Evolutionary conservation across 2,797 vertebrate species (phyloP), one percentile per base, ranked within the genome.

Genomic region (Poeciliopsis paucimaculata): DNA sequence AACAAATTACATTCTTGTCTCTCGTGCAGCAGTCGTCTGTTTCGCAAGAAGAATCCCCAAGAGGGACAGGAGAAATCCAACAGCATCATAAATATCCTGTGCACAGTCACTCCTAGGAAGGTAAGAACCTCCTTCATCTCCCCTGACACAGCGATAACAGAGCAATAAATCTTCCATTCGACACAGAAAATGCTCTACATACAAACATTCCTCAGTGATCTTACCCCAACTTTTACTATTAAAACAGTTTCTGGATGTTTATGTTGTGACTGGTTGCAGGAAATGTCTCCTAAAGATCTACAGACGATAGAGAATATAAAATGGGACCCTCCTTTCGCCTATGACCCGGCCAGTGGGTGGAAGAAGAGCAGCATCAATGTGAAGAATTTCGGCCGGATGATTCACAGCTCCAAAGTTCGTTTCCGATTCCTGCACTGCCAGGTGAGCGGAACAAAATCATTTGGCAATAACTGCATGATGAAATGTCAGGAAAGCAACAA

Each of bases 381-480:
- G 79, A 96, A 98, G 91, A 98, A 97, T 73, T 96, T 99, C 28
- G 98, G 97, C 53, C 95, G 97, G 53, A 96, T 99, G 73, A 95
- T 99, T 89, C 95, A 98, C 93, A 99, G 98, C 84, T 97, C 98
- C 93, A 99, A 97, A 94, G 98, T 99, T 68, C 97, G 97, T 83
- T 97, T 99, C 71, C 96, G 96, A 15, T 98, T 98, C 90, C 92
- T 97, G 79, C 96, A 99, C 90, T 98, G 96, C 94, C 97, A 98
- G 97, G 98, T 99, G 78, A 90, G 87, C 1, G 4, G 60, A 80
- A 41, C 66, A 77, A 79, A 78, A 72, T 10, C 13, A 20, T 7
- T 31, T 62, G 72, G 75, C 77, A 51, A 85, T 79, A 62, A 73
- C 57, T 6, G 10, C 23, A 45, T 86, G 84, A 85, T 73, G 86